phyloP scores from a whole-genome alignment of 2,113 vertebrate species.

The Siniperca chuatsi region DNA sequence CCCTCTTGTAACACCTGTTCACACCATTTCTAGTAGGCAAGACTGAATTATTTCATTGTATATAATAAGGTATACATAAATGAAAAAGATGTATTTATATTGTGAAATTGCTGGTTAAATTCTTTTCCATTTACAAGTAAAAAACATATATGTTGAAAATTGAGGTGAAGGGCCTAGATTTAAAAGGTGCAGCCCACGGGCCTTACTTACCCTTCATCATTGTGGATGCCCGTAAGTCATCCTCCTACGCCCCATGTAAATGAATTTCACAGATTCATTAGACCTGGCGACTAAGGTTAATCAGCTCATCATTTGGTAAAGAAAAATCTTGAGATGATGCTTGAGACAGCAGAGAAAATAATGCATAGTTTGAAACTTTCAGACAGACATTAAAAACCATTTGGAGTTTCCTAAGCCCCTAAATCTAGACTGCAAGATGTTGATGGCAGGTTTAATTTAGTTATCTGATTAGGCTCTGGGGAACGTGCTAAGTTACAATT shows the following conservation, averaged over 20 bases:
- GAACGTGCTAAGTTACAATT: slow-evolving; percentile 58
- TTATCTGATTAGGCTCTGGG: slow-evolving; percentile 61
- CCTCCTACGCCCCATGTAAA: slow-evolving; percentile 46
- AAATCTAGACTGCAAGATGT: slow-evolving; percentile 49
- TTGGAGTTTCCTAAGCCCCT: slow-evolving; percentile 34
- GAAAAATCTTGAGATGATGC: slow-evolving; percentile 14
- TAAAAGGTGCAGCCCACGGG: slow-evolving; percentile 18
- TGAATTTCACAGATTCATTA: slow-evolving; percentile 73
- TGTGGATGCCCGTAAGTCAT: slow-evolving; percentile 28
- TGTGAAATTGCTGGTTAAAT: neutral
- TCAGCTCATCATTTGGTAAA: slow-evolving; percentile 62
- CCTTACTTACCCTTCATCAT: slow-evolving; percentile 44
- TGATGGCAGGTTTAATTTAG: slow-evolving; percentile 66
- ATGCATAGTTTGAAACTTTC: slow-evolving; percentile 21
- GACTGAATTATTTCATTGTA: slow-evolving; percentile 18
- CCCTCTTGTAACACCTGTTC: slow-evolving; percentile 43
- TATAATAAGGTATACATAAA: neutral
- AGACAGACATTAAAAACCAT: slow-evolving; percentile 38
- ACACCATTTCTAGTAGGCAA: neutral
- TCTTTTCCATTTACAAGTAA: neutral
- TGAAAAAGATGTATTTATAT: neutral
- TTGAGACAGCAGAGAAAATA: slow-evolving; percentile 28
- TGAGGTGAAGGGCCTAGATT: neutral
- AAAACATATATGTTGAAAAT: slow-evolving; percentile 6
- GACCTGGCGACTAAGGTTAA: slow-evolving; percentile 61